Percentiles rank a stretch among this genome's conserved stretches.
These are phyloP conservation scores for Stenodema calcarata DNA, from an alignment of 2,888 invertebrate species.

Conservation along the genomic window DNA sequence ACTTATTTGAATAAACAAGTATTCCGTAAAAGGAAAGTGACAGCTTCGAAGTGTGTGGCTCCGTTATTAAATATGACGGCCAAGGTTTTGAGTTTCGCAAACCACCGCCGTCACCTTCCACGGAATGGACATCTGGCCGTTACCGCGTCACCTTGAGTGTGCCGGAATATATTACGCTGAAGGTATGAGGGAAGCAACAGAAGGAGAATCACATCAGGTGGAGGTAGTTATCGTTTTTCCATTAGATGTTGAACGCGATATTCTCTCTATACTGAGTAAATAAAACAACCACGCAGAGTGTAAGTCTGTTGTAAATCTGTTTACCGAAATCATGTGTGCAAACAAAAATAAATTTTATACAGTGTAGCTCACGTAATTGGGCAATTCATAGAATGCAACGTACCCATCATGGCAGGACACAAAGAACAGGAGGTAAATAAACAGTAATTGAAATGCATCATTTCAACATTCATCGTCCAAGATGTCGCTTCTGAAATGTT, in stretches of 20 bases:
- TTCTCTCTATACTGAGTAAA: background rate
- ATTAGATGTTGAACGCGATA: background rate
- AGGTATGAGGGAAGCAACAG: background rate
- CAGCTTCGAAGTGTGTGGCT: background rate
- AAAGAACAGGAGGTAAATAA: too few relatives aligned
- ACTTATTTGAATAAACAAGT: conserved; percentile 3
- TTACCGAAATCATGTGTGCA: too few relatives aligned
- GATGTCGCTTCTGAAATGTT: too few relatives aligned
- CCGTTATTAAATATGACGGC: conserved; percentile 2
- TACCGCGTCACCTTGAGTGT: background rate
- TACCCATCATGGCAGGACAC: too few relatives aligned
- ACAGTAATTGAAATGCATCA: too few relatives aligned
- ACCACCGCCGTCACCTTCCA: background rate
- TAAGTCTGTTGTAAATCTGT: too few relatives aligned
- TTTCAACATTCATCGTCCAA: too few relatives aligned
- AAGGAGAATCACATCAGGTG: background rate
- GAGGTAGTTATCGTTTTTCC: background rate
- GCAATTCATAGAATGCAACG: too few relatives aligned
- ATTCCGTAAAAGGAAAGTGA: background rate
- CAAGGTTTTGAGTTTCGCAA: background rate
- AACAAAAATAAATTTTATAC: too few relatives aligned
- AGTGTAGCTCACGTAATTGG: too few relatives aligned
- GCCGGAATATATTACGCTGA: background rate
- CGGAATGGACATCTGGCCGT: background rate
- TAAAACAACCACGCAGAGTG: background rate